phyloP scores from a whole-genome alignment of 37 sponge, comb jelly and placozoan genomes.

The Spongia lamella region DNA sequence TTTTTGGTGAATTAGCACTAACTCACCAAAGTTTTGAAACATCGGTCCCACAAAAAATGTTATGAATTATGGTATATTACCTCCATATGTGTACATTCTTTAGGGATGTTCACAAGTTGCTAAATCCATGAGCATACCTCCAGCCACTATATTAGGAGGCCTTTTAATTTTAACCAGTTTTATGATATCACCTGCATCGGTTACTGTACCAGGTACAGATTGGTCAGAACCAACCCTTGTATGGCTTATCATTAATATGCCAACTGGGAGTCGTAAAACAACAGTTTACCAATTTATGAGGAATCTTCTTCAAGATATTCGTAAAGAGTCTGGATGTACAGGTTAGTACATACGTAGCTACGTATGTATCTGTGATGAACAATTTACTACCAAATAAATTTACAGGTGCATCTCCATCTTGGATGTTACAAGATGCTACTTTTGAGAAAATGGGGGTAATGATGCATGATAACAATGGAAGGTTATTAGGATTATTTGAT shows the following conservation, averaged over 20 bases:
- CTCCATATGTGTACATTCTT: too few species aligned
- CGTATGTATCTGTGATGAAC: neutral
- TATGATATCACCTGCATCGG: constrained; percentile 16
- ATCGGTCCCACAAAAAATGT: too few species aligned
- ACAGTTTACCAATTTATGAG: constrained; percentile 3
- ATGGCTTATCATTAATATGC: constrained; percentile 18
- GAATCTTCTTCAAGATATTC: neutral
- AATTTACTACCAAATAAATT: neutral
- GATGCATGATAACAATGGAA: constrained; percentile 12
- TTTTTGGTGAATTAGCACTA: too few species aligned
- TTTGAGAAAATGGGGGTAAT: constrained; percentile 27
- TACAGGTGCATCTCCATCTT: neutral
- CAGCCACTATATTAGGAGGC: constrained; percentile 3
- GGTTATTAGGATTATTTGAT: constrained; percentile 18
- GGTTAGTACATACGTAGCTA: too few species aligned
- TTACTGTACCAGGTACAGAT: neutral
- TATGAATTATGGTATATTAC: too few species aligned
- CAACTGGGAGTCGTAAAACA: constrained; percentile 15
- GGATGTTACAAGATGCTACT: constrained; percentile 24
- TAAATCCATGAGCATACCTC: constrained; percentile 13
- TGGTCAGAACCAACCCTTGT: constrained; percentile 12
- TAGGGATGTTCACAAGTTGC: constrained; percentile 13
- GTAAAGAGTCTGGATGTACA: too few species aligned
- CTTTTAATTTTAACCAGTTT: constrained; percentile 12
- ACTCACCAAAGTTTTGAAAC: too few species aligned